Base-by-base conservation (phyloP, 2,888 invertebrate species). In the Theretra japonica region DNA sequence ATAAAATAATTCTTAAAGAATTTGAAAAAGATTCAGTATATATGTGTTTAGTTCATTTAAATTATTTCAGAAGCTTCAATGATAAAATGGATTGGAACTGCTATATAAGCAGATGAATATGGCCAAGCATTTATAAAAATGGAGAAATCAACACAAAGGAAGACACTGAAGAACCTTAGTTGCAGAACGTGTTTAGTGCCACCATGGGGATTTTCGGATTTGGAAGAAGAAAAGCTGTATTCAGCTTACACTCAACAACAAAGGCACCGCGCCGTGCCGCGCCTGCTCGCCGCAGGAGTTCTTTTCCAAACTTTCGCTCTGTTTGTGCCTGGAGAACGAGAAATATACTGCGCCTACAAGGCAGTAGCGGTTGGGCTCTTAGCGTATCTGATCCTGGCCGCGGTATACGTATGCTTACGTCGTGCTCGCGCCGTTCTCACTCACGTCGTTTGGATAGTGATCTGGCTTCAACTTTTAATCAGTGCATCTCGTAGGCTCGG, bases 381-480 rank as follows among this genome's bases (percentile, higher is more conserved):
- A 23, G 77, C 83, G 58, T 88, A 93, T 77, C 62, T 88, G 65
- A 78, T 81, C 25, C 81, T 93, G 75, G 83, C 85, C n/a, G 78
- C 80, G 50, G 74, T 86, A 59, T 90, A 92, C 74, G 78, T 80
- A 11, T 86, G 86, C 69, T 65, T 86, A 8, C 84, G 79, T n/a
- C 78, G 80, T 17, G 81, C 83, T 5, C 87, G 96, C 92, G 89
- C 95, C 11, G 89, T 95, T 4, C 90, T 96, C 70, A 96, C 96
- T 65, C 96, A 96, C 82, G 82, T 96, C 69, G 95, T 95, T 53
- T 97, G 97, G 96, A 92, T 96, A 74, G 88, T 96, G 41, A 95
- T 96, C 53, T 94, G 94, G 93, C 75, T 76, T 21, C 91, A 93
- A 77, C 82, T 94, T 15, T 78, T 93, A 59, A 76, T 88, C 70